Evolutionary conservation across 2,888 invertebrate genomes (phyloP).

Genomic region (Dione juno): DNA sequence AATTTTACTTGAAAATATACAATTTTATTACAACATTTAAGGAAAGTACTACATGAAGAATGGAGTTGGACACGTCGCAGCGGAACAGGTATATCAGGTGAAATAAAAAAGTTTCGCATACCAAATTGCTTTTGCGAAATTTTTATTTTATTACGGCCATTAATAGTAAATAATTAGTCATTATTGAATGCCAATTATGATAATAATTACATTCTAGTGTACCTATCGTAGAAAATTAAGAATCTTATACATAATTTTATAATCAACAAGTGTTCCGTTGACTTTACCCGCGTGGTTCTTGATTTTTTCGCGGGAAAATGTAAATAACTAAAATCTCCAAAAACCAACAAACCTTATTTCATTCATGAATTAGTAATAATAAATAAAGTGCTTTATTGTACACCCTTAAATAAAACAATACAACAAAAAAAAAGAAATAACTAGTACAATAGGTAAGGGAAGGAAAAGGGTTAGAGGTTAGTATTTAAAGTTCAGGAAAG

Average conservation of each 20-base stretch:
- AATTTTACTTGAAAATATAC: neutral
- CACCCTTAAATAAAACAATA: too few species aligned
- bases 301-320: too few species aligned
- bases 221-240: neutral
- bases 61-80: neutral
- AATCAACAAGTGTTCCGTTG: neutral
- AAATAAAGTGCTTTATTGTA: too few species aligned
- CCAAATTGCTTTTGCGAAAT: conserved; percentile 3
- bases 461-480: too few species aligned
- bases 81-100: conserved; percentile 10
- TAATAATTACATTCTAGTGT: neutral
- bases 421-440: too few species aligned
- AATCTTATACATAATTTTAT: neutral
- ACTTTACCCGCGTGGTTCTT: too few species aligned
- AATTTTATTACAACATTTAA: conserved; percentile 12
- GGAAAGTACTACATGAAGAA: conserved; percentile 17
- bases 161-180: neutral
- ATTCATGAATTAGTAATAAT: too few species aligned
- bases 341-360: too few species aligned
- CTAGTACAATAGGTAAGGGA: too few species aligned
- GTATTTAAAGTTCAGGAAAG: too few species aligned
- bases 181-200: neutral
- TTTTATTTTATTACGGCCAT: neutral
- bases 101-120: conserved; percentile 21
- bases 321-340: too few species aligned